phyloP scores from a whole-genome alignment of 2,113 vertebrate species.

The Sebastes fasciatus region DNA sequence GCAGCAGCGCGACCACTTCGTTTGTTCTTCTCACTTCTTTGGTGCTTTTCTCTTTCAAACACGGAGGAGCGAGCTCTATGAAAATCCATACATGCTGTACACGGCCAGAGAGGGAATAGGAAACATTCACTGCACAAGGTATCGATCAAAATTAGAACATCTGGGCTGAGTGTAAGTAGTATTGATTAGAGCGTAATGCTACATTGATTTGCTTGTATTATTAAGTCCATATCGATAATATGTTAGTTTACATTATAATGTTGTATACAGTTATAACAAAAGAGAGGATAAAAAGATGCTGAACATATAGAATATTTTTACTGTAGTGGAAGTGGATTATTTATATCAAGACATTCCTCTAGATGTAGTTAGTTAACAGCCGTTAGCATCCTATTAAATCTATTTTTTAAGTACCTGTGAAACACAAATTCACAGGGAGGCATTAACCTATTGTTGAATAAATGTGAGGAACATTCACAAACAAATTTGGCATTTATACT shows the following conservation, averaged over 20 bases:
- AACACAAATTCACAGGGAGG: background rate
- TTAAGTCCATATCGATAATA: slow-evolving; percentile 68
- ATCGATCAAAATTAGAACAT: slow-evolving; percentile 81
- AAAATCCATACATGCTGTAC: slow-evolving; percentile 74
- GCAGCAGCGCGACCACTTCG: slow-evolving; percentile 42
- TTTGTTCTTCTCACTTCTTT: slow-evolving; percentile 61
- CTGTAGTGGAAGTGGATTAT: background rate
- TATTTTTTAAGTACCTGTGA: too few relatives aligned
- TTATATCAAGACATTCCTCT: background rate
- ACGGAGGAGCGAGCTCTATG: slow-evolving; percentile 51
- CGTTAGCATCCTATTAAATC: background rate
- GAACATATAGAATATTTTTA: background rate
- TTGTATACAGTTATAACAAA: slow-evolving; percentile 50
- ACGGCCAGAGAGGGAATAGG: slow-evolving; percentile 61
- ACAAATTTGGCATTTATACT: slow-evolving; percentile 38
- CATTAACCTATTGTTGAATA: slow-evolving; percentile 7
- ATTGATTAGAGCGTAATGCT: slow-evolving; percentile 78
- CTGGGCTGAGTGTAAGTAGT: slow-evolving; percentile 74
- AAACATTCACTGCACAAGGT: slow-evolving; percentile 72
- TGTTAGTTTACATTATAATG: slow-evolving; percentile 69
- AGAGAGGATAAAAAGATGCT: slow-evolving; percentile 18
- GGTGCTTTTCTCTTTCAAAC: slow-evolving; percentile 62
- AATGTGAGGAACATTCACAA: slow-evolving; percentile 22
- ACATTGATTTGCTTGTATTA: slow-evolving; percentile 79
- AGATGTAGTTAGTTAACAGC: background rate